Conservation (phyloP, 2,888 invertebrate species). For the Spisula subtruncata region DNA sequence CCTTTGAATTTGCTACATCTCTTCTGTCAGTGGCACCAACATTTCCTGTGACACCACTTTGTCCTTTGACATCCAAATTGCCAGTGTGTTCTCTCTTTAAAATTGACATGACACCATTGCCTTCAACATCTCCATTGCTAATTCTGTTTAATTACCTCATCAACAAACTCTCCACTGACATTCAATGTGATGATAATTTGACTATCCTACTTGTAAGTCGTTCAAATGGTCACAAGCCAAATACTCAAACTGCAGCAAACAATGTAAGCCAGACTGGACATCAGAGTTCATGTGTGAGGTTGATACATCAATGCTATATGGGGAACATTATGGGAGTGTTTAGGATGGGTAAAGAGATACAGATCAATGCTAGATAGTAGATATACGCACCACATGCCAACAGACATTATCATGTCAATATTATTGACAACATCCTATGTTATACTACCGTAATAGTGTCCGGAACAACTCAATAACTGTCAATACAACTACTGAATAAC, state of each 20-base stretch:
- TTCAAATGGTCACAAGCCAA: neutral
- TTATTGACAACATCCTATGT: slow-evolving; percentile 6
- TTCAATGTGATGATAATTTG: neutral
- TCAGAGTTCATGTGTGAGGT: neutral
- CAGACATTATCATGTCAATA: slow-evolving; percentile 11
- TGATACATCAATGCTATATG: neutral
- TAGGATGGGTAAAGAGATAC: neutral
- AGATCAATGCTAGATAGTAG: slow-evolving; percentile 13
- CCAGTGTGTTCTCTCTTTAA: too few species aligned
- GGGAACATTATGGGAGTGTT: neutral
- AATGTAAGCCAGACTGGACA: neutral
- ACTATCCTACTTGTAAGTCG: neutral
- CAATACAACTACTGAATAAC: neutral
- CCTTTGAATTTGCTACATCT: too few species aligned
- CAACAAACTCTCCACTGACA: too few species aligned
- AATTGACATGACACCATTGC: too few species aligned
- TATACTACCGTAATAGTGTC: neutral
- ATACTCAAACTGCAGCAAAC: neutral
- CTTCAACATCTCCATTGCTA: too few species aligned
- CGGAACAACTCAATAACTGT: slow-evolving; percentile 12
- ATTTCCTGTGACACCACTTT: too few species aligned
- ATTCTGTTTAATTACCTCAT: too few species aligned
- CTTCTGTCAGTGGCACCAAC: too few species aligned
- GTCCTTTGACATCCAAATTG: too few species aligned
- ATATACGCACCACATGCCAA: slow-evolving; percentile 2